phyloP scores from a whole-genome alignment of 2,888 invertebrate genomes.

The Tenthredo amoena region DNA sequence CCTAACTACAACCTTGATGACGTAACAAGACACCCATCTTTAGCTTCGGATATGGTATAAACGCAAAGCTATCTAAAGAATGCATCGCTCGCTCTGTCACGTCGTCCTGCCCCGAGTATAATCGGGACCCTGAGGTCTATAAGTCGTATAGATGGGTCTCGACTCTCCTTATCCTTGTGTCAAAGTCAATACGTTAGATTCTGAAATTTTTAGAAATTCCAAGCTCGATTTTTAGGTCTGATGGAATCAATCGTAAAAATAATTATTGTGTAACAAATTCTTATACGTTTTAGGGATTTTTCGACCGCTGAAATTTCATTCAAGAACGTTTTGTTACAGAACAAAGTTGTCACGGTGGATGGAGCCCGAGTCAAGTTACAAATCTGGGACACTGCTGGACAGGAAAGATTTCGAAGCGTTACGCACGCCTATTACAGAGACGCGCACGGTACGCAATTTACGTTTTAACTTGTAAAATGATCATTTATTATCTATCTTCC shows the following conservation, averaged over 20 bases:
- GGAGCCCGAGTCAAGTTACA: conserved; percentile 95
- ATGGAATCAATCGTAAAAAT: no score
- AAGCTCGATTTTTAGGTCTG: no score
- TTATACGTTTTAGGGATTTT: neutral
- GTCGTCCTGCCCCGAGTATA: neutral
- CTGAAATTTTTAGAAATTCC: no score
- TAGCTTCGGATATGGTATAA: neutral
- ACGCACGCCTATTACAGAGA: conserved; percentile 97
- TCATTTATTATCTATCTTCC: neutral
- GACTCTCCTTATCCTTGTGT: neutral
- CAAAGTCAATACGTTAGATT: neutral
- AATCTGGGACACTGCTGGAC: conserved; percentile 98
- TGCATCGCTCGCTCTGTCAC: conserved; percentile 55
- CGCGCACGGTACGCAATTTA: conserved; percentile 87
- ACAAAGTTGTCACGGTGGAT: conserved; percentile 91
- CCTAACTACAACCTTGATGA: conserved; percentile 1
- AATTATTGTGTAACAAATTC: no score
- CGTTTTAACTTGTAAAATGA: neutral
- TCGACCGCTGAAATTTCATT: neutral
- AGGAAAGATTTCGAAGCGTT: conserved; percentile 95
- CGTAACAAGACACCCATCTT: neutral
- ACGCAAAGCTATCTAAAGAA: conserved; percentile 29
- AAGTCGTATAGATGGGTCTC: neutral
- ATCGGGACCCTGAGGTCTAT: neutral
- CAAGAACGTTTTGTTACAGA: conserved; percentile 80